Percentiles rank a stretch among this genome's conserved stretches.
Conservation (phyloP, 2,113 vertebrate genomes). For the Podiceps cristatus region DNA sequence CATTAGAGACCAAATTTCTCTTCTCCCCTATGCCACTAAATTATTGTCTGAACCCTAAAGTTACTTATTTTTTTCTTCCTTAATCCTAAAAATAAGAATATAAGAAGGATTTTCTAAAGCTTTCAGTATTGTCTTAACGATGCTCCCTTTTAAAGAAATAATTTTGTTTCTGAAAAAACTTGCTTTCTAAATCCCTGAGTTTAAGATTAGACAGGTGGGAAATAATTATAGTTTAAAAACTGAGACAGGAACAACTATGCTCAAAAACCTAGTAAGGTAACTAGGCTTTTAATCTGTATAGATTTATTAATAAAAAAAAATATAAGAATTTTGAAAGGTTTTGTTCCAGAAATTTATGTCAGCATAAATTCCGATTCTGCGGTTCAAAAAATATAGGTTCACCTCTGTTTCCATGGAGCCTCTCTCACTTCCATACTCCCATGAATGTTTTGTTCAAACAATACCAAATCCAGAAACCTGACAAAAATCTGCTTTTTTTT, state of each 20-base stretch:
- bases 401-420: background rate
- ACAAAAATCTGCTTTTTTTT: background rate
- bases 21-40: background rate
- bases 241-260: background rate
- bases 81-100: background rate
- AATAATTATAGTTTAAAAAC: background rate
- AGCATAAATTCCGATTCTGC: background rate
- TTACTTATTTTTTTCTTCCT: background rate
- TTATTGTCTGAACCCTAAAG: background rate
- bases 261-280: background rate
- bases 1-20: background rate
- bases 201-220: background rate
- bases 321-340: background rate
- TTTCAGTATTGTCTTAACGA: background rate
- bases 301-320: background rate
- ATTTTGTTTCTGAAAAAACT: background rate
- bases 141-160: background rate
- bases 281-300: background rate
- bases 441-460: background rate
- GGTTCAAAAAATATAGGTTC: background rate
- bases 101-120: background rate
- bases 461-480: background rate
- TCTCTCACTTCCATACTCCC: background rate
- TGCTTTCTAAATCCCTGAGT: background rate
- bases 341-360: background rate